Evolutionary conservation across 2,888 invertebrate genomes (phyloP).

Genomic region (Cephus pulcher): DNA sequence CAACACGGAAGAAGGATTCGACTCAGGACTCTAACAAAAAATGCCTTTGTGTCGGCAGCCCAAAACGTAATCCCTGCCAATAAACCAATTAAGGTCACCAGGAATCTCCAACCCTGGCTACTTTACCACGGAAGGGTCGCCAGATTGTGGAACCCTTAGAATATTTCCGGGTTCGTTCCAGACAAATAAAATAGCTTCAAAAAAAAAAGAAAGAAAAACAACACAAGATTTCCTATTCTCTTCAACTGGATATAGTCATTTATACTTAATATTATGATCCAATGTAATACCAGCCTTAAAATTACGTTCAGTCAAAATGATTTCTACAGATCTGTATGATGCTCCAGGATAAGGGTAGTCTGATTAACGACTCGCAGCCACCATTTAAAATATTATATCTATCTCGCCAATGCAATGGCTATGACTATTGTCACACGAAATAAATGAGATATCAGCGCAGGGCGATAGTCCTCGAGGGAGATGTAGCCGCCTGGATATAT

Average conservation of each 20-base stretch:
- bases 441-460: constrained; percentile 49
- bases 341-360: neutral
- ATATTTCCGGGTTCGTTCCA: constrained; percentile 6
- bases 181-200: neutral
- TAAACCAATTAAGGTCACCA: constrained; percentile 56
- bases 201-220: neutral
- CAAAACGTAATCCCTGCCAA: constrained; percentile 47
- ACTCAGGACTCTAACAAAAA: constrained; percentile 26
- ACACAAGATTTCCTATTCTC: neutral
- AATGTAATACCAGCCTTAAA: neutral
- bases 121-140: constrained; percentile 1
- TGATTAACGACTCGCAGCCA: neutral
- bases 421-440: constrained; percentile 7
- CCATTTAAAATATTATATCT: neutral
- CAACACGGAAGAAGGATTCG: constrained; percentile 6
- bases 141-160: neutral
- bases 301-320: neutral
- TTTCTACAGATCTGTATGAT: neutral
- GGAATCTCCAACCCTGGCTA: neutral
- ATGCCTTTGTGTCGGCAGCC: constrained; percentile 39
- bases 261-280: neutral
- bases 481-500: constrained; percentile 30
- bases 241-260: neutral
- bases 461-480: constrained; percentile 41
- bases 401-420: neutral